Evolutionary conservation across 1,140 invertebrate species (phyloP).

Genomic region (Rhopalosiphum padi): DNA sequence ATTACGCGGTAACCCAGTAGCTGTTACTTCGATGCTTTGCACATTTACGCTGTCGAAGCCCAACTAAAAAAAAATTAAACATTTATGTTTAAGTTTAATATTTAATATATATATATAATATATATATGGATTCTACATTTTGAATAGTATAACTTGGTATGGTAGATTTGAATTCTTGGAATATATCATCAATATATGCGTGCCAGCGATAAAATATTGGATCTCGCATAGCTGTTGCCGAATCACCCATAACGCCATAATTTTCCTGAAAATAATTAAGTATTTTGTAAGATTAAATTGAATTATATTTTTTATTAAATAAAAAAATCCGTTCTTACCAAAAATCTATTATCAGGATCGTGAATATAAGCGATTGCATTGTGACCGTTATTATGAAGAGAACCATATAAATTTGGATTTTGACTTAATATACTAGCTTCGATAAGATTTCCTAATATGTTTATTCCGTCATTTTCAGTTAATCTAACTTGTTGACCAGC

Average conservation of each 20-base stretch:
- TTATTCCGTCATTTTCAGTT: slow-evolving; percentile 76
- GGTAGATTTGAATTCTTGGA: slow-evolving; percentile 77
- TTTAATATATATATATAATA: background rate
- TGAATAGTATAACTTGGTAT: slow-evolving; percentile 70
- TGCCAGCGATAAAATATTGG: slow-evolving; percentile 88
- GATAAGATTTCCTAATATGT: slow-evolving; percentile 80
- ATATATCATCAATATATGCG: slow-evolving; percentile 79
- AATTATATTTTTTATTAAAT: no score
- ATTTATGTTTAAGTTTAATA: background rate
- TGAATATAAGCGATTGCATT: slow-evolving; percentile 73
- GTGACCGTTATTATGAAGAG: slow-evolving; percentile 77
- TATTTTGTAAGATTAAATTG: no score
- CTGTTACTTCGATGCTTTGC: slow-evolving; percentile 64
- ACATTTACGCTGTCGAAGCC: slow-evolving; percentile 69
- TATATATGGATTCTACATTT: slow-evolving; percentile 64
- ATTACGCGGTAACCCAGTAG: slow-evolving; percentile 63
- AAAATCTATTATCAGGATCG: slow-evolving; percentile 75
- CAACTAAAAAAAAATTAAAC: slow-evolving; percentile 65
- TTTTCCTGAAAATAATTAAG: slow-evolving; percentile 65
- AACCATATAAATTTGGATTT: slow-evolving; percentile 76
- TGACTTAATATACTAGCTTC: slow-evolving; percentile 76
- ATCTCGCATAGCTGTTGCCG: slow-evolving; percentile 79
- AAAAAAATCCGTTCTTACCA: slow-evolving; percentile 64
- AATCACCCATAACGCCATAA: slow-evolving; percentile 76
- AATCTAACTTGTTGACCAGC: slow-evolving; percentile 64